Evolutionary conservation across 2,113 vertebrate species (phyloP), one percentile per base, ranked within the genome.

Genomic region (Ancistrus triradiatus): DNA sequence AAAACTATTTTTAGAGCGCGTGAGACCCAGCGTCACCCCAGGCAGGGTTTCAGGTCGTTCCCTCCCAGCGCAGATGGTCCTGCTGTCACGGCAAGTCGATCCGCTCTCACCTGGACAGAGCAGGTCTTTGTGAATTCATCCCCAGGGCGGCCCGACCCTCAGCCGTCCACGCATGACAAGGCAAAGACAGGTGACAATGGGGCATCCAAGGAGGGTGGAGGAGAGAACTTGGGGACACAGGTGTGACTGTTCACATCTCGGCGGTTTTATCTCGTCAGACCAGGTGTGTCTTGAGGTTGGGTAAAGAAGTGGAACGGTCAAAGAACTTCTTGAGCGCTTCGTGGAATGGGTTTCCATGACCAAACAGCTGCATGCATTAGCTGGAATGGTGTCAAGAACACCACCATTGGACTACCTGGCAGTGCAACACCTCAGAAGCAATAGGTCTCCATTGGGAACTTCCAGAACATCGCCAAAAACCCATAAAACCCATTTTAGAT

Each of bases 71-170:
- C 47, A 81, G 90, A 84, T 90, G 88, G 87, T 86, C 91, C 89
- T 88, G 55, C 82, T 85, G 85, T 83, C 33, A 80, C 85, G 78
- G 78, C 84, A 82, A 91, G 91, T 92, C 87, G 84, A 89, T 93
- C 91, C 91, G 90, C 3, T 78, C 82, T 94, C 92, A 91, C 91
- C 91, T 92, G 92, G 83, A 93, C 92, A 93, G 89, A 91, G 89
- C 81, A 83, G 84, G 83, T 87, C 90, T 91, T 92, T 93, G 91
- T 94, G 91, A 91, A 91, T 93, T 92, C 91, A 91, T 92, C 88
- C 90, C 87, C 83, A 78, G 83, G 88, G 86, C 80, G 87, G 90
- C 89, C 90, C 89, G 89, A 86, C 85, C 90, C 87, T 89, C 86
- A 86, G 87, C 85, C 84, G 86, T 88, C 81, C 84, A 82, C 84